phyloP scores from a whole-genome alignment of 2,888 invertebrate species.

The Exocentrus adspersus region DNA sequence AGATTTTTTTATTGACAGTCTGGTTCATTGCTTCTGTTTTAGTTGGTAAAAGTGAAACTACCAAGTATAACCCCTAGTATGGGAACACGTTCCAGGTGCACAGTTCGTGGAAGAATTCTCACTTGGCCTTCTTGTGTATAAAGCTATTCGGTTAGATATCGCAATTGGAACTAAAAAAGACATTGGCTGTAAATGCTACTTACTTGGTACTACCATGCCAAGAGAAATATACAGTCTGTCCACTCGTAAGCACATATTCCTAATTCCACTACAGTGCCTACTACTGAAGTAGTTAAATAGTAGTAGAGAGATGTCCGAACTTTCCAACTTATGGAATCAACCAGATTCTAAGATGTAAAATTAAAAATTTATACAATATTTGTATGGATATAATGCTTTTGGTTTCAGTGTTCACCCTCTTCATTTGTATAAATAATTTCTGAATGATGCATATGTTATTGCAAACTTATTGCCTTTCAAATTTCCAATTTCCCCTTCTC shows the following conservation, averaged over 20 bases:
- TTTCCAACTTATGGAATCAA: too few species aligned
- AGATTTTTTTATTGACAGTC: conserved; percentile 26
- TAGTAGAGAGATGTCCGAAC: neutral
- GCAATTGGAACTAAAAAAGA: conserved; percentile 37
- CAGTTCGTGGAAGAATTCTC: conserved; percentile 45
- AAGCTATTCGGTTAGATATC: conserved; percentile 38
- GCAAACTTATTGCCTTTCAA: too few species aligned
- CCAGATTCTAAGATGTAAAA: too few species aligned
- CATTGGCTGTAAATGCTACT: conserved; percentile 36
- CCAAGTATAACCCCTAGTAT: conserved; percentile 44
- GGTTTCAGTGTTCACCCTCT: too few species aligned
- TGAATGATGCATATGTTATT: too few species aligned
- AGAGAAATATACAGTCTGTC: neutral
- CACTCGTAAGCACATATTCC: too few species aligned
- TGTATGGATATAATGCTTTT: too few species aligned
- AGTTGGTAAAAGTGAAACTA: conserved; percentile 43
- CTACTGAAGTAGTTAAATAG: too few species aligned
- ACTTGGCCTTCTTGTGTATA: conserved; percentile 39
- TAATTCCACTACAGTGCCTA: too few species aligned
- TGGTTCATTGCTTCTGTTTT: conserved; percentile 28
- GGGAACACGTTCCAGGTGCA: conserved; percentile 37
- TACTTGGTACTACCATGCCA: conserved; percentile 31
- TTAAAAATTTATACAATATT: too few species aligned
- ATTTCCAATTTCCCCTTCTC: too few species aligned
- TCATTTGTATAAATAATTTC: too few species aligned